Conservation (phyloP, 1,140 invertebrate genomes). For the Schlechtendalia chinensis region DNA sequence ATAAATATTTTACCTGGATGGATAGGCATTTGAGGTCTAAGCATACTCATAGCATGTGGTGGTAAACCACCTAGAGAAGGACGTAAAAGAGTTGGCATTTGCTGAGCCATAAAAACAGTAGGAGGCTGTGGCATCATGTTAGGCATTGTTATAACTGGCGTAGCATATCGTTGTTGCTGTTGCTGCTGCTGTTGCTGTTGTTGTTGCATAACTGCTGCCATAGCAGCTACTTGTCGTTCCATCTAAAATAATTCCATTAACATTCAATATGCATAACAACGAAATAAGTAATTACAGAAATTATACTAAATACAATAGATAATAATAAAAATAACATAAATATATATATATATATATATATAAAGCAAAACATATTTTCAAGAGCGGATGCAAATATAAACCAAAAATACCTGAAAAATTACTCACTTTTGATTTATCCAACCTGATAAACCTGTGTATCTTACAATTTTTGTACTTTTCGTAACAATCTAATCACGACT, state of each 20-base stretch:
- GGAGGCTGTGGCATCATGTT: constrained; percentile 45
- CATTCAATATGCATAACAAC: background rate
- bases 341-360: background rate
- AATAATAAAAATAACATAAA: constrained; percentile 13
- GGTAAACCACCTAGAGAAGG: constrained; percentile 40
- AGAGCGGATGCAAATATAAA: constrained; percentile 43
- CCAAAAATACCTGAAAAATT: constrained; percentile 41
- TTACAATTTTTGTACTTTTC: constrained; percentile 21
- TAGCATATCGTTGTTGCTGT: constrained; percentile 33
- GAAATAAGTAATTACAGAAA: background rate
- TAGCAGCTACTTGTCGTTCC: constrained; percentile 47
- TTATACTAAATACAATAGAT: constrained; percentile 1
- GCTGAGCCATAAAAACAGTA: constrained; percentile 46
- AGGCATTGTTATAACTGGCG: constrained; percentile 41
- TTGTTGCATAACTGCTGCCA: constrained; percentile 47
- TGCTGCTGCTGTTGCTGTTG: constrained; percentile 35
- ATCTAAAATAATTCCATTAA: constrained; percentile 36
- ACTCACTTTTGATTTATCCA: constrained; percentile 35
- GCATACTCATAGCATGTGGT: constrained; percentile 42
- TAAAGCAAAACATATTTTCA: constrained; percentile 29
- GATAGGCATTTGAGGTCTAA: constrained; percentile 46
- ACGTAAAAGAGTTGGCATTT: constrained; percentile 44
- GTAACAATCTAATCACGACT: constrained; percentile 30
- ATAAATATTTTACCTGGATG: constrained; percentile 44
- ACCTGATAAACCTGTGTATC: constrained; percentile 13